Conservation (phyloP, 2,113 vertebrate species). For the Chaenogobius annularis region DNA sequence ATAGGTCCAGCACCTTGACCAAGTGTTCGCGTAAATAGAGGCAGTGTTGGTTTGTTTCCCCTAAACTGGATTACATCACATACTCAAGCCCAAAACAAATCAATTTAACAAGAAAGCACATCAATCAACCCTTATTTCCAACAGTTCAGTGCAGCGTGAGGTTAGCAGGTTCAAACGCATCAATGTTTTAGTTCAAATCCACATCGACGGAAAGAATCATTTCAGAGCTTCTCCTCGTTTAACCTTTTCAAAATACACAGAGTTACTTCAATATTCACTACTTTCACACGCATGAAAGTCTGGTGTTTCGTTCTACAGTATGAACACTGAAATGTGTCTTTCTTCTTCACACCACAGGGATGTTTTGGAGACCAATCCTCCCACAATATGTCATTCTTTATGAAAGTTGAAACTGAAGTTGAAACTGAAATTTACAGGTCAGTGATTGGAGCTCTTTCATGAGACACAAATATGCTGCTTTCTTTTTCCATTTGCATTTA, state of each 20-base stretch:
- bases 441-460: background rate
- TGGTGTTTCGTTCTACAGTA: background rate
- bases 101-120: constrained; percentile 55
- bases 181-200: constrained; percentile 25
- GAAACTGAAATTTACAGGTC: constrained; percentile 12
- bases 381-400: constrained; percentile 15
- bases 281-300: background rate
- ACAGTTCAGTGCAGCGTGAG: constrained; percentile 39
- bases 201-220: constrained; percentile 37
- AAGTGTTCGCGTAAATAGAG: background rate
- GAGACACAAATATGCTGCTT: background rate
- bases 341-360: background rate
- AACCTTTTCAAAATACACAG: constrained; percentile 7
- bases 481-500: background rate
- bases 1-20: background rate
- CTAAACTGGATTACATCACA: constrained; percentile 30
- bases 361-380: constrained; percentile 1
- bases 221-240: constrained; percentile 30
- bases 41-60: constrained; percentile 7
- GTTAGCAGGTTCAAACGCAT: constrained; percentile 50
- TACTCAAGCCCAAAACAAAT: constrained; percentile 45
- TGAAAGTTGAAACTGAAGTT: constrained; percentile 13
- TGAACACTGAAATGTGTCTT: background rate
- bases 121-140: constrained; percentile 44
- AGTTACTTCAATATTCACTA: constrained; percentile 8